Percentiles rank a stretch among this genome's conserved stretches.
phyloP scores from a whole-genome alignment of 2,888 invertebrate species.

The Melipona beecheii region DNA sequence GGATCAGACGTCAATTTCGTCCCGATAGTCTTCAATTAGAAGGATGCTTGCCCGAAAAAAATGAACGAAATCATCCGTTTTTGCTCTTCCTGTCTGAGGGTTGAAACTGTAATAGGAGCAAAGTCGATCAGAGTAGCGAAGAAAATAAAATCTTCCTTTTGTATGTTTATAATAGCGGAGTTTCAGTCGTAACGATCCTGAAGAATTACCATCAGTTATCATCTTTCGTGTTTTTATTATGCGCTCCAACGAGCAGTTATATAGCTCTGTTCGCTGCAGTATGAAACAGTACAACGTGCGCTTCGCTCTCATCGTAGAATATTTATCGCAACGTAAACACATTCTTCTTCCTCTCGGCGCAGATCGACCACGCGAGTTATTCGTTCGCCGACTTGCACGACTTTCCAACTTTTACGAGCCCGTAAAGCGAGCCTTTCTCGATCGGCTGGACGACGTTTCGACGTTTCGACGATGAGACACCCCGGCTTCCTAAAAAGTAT shows the following conservation, averaged over 20 bases:
- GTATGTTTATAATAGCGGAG: no score
- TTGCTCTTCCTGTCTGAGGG: not conserved
- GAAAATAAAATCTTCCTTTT: no score
- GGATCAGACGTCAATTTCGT: not conserved
- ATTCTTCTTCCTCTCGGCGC: not conserved
- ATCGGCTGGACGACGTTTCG: not conserved
- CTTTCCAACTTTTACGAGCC: slow-evolving; percentile 37
- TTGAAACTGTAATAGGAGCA: no score
- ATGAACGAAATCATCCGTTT: slow-evolving; percentile 3
- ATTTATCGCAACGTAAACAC: no score
- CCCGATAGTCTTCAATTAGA: not conserved
- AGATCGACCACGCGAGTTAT: not conserved
- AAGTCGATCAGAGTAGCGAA: no score
- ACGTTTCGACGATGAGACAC: slow-evolving; percentile 3
- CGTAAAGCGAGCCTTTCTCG: slow-evolving; percentile 16
- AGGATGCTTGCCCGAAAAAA: not conserved
- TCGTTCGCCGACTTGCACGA: slow-evolving; percentile 17
- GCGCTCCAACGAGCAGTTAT: no score
- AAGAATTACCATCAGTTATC: no score
- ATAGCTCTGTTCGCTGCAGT: no score
- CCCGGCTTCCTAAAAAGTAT: slow-evolving; percentile 13
- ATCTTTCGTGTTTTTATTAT: no score
- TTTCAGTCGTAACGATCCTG: no score
- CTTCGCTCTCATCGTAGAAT: no score
- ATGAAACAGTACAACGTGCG: no score